These are phyloP conservation scores for Grapholita molesta DNA, from an alignment of 1,140 invertebrate species.

Conservation along the genomic window DNA sequence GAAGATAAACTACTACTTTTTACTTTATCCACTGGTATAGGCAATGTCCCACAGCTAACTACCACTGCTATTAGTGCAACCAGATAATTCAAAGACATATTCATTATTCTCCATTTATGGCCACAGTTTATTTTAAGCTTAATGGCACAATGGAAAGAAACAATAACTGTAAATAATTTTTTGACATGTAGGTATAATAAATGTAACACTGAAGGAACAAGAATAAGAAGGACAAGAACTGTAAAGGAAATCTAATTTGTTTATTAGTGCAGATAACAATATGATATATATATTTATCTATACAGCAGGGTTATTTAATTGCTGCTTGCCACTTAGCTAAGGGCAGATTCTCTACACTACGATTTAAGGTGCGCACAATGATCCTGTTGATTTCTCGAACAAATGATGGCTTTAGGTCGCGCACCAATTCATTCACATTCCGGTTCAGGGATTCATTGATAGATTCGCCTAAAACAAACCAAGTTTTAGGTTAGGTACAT, in stretches of 20 bases:
- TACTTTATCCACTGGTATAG: too few species aligned
- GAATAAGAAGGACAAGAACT: background rate
- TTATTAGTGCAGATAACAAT: background rate
- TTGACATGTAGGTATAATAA: too few species aligned
- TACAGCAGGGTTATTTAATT: background rate
- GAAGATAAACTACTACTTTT: too few species aligned
- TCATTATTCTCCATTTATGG: too few species aligned
- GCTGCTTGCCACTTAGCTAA: slow-evolving; percentile 13
- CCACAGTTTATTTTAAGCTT: too few species aligned
- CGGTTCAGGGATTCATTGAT: background rate
- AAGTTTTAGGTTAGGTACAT: background rate
- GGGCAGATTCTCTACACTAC: background rate
- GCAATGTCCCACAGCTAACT: too few species aligned
- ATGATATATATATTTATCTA: background rate
- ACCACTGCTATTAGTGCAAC: too few species aligned
- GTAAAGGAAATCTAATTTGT: background rate
- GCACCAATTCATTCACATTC: background rate
- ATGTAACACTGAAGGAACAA: too few species aligned
- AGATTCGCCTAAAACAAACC: background rate
- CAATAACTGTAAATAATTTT: too few species aligned
- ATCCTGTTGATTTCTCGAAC: background rate
- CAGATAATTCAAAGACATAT: too few species aligned
- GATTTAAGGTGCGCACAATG: background rate
- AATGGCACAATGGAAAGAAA: too few species aligned
- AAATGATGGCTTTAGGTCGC: background rate